A percentile compares a stretch with the other conserved stretches of the same genome.
Conservation (phyloP, 2,888 invertebrate species). For the Macrophya alboannulata region DNA sequence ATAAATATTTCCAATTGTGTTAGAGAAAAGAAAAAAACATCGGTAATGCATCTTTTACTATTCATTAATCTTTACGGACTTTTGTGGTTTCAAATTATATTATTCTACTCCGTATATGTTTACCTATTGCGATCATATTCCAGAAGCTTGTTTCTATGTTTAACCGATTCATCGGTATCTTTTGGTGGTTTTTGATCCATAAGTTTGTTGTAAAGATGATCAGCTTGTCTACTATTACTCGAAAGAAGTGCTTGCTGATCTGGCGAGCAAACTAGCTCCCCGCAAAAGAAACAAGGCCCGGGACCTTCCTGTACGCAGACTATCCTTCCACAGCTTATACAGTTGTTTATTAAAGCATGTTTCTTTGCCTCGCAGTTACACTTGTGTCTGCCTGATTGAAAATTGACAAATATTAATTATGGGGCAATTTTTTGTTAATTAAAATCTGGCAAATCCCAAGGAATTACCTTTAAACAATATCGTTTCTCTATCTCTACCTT, state of each 20-base stretch:
- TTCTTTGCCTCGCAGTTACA: conserved; percentile 97
- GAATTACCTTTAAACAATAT: conserved; percentile 80
- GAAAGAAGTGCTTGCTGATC: conserved; percentile 87
- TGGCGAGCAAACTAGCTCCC: conserved; percentile 90
- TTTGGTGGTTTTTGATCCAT: conserved; percentile 83
- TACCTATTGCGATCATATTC: conserved; percentile 93
- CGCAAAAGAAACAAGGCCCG: conserved; percentile 97
- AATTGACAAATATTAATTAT: conserved; percentile 56
- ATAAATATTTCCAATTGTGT: conserved; percentile 10
- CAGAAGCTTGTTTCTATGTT: conserved; percentile 90
- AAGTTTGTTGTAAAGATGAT: conserved; percentile 85
- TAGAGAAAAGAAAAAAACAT: conserved; percentile 64
- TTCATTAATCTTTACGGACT: not conserved
- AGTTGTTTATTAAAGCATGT: conserved; percentile 96
- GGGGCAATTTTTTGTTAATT: not conserved
- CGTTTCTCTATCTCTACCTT: conserved; percentile 83
- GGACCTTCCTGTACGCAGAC: conserved; percentile 98
- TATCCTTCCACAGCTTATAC: conserved; percentile 95
- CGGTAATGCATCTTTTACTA: conserved; percentile 46
- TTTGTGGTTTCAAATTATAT: not conserved
- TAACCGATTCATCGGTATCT: conserved; percentile 87
- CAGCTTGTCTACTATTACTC: conserved; percentile 86
- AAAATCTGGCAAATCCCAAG: not conserved
- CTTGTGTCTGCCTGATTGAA: conserved; percentile 87
- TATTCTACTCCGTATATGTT: conserved; percentile 19